A percentile compares a stretch with the other conserved stretches of the same genome.
Conservation (phyloP, 2,113 vertebrate genomes). For the Cyanoramphus novaezelandiae region DNA sequence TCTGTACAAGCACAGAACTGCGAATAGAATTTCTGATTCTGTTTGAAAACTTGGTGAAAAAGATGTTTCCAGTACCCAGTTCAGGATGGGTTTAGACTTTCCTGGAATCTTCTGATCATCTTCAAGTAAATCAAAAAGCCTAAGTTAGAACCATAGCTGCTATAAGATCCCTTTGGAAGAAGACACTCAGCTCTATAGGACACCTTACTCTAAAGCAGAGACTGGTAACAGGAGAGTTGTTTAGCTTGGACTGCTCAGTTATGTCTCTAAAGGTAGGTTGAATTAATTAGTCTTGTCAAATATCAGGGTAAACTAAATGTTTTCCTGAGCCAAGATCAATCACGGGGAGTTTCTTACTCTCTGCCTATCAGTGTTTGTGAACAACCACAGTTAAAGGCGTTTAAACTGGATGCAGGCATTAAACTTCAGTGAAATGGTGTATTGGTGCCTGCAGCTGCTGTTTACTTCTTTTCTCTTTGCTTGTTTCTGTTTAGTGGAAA, state of each 20-base stretch:
- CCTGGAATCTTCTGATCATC: neutral
- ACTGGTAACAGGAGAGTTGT: neutral
- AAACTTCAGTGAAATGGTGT: neutral
- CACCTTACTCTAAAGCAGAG: neutral
- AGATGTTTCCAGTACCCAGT: neutral
- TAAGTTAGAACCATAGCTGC: neutral
- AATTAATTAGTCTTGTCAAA: neutral
- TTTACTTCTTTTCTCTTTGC: conserved; percentile 5
- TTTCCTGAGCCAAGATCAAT: neutral
- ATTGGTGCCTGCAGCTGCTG: neutral
- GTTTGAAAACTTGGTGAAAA: neutral
- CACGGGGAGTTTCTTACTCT: neutral
- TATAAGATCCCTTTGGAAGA: neutral
- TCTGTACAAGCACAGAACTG: neutral
- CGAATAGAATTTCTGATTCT: neutral
- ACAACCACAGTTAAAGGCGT: neutral
- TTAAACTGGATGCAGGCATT: neutral
- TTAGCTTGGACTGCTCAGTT: neutral
- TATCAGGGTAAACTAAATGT: neutral
- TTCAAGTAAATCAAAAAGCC: neutral
- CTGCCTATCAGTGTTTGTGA: neutral
- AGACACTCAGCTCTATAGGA: neutral
- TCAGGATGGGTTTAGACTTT: neutral
- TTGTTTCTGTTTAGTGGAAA: neutral
- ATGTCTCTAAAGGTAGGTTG: neutral